Evolutionary conservation across 2,888 invertebrate species (phyloP).

Genomic region (Osedax frankpressi): DNA sequence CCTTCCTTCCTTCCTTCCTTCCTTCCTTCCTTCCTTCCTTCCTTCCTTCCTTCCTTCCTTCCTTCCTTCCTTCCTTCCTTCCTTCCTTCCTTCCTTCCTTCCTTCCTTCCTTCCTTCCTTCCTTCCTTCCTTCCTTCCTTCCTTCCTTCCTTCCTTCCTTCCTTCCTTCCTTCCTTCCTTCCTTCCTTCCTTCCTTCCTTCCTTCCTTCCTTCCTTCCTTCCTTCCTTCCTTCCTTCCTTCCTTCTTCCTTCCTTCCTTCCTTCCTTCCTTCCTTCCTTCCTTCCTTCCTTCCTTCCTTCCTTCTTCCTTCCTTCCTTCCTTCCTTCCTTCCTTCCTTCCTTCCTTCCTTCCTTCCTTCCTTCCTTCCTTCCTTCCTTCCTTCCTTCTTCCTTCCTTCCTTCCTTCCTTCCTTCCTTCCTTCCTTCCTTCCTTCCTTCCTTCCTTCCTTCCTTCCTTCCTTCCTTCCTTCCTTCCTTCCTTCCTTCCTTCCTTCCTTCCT

Average conservation of each 20-base stretch:
- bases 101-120: neutral
- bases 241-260: neutral
- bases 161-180: neutral
- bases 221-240: constrained; percentile 1
- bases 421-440: neutral
- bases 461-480: neutral
- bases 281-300: neutral
- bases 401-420: neutral
- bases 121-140: neutral
- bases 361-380: neutral
- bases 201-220: neutral
- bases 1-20: neutral
- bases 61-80: neutral
- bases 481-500: neutral
- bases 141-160: neutral
- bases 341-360: neutral
- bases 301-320: neutral
- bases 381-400: neutral
- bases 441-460: neutral
- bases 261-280: neutral
- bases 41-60: neutral
- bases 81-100: neutral
- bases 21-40: constrained; percentile 1
- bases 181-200: neutral
- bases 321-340: neutral